These are phyloP conservation scores for Oncorhynchus clarkii DNA, from an alignment of 2,113 vertebrate genomes.

Conservation along the genomic window DNA sequence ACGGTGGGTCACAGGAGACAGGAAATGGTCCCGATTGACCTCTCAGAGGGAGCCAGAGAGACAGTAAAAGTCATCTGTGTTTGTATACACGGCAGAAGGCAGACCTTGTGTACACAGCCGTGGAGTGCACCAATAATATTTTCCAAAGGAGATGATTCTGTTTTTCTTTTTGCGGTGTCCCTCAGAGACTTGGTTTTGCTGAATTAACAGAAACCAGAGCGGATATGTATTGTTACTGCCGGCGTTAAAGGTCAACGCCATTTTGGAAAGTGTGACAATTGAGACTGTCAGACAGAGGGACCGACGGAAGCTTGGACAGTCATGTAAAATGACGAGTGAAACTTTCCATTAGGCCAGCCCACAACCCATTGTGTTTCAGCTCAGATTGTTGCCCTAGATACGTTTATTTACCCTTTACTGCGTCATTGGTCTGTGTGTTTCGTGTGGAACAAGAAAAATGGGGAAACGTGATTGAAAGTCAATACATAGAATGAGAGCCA, in stretches of 20 bases:
- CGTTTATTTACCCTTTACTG: conserved; percentile 44
- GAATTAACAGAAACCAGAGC: conserved; percentile 50
- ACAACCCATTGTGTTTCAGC: conserved; percentile 7
- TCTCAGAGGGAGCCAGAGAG: conserved; percentile 38
- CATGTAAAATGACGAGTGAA: conserved; percentile 37
- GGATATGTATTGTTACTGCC: conserved; percentile 46
- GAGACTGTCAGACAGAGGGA: conserved; percentile 8
- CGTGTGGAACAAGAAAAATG: conserved; percentile 39
- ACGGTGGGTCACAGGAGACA: conserved; percentile 11
- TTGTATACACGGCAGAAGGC: conserved; percentile 56
- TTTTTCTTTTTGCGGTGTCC: conserved; percentile 52
- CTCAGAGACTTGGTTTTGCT: conserved; percentile 37
- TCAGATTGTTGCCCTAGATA: conserved; percentile 33
- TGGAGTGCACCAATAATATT: conserved; percentile 59
- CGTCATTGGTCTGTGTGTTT: conserved; percentile 33
- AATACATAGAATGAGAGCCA: conserved; percentile 58
- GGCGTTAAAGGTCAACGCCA: conserved; percentile 37
- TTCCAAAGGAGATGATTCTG: conserved; percentile 64
- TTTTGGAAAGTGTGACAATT: conserved; percentile 20
- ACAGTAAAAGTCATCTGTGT: conserved; percentile 62
- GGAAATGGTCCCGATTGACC: conserved; percentile 43
- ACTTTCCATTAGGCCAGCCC: conserved; percentile 34
- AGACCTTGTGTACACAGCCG: conserved; percentile 48
- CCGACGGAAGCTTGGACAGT: conserved; percentile 6
- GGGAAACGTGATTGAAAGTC: conserved; percentile 63